Percentiles rank a stretch among this genome's conserved stretches.
These are phyloP conservation scores for Micrastur ruficollis DNA, from an alignment of 2,797 vertebrate genomes.

Conservation along the genomic window DNA sequence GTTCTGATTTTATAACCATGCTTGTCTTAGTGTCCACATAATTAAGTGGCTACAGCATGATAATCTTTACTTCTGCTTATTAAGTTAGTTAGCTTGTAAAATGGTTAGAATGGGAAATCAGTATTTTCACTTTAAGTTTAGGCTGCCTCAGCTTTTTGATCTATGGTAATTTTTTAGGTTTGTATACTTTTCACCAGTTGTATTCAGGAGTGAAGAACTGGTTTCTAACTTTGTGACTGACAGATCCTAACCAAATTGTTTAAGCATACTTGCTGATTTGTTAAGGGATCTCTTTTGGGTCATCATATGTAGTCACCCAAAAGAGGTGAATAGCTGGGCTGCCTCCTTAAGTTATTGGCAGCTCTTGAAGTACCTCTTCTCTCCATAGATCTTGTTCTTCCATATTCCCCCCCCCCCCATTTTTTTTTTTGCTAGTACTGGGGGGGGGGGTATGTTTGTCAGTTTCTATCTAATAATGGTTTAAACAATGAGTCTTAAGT, in stretches of 20 bases:
- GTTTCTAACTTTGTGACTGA: neutral
- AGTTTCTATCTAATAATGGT: neutral
- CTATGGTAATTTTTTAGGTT: neutral
- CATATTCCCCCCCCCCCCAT: accelerated
- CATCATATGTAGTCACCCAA: neutral
- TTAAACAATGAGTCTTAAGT: neutral
- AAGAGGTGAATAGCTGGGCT: neutral
- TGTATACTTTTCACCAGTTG: neutral
- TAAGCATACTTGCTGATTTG: neutral
- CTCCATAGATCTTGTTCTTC: neutral
- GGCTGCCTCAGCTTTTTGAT: neutral
- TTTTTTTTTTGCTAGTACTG: neutral
- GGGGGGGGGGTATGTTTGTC: neutral
- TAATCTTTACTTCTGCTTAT: neutral
- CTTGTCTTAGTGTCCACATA: neutral
- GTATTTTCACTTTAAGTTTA: neutral
- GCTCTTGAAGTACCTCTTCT: neutral
- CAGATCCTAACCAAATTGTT: neutral
- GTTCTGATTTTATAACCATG: neutral
- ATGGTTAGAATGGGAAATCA: neutral
- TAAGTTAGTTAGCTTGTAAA: neutral
- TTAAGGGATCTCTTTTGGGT: neutral
- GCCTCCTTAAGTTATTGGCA: neutral
- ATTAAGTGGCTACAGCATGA: neutral
- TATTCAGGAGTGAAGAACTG: neutral